Base-by-base conservation (phyloP, 2,113 vertebrate species). In the Pelvicachromis taeniatus region DNA sequence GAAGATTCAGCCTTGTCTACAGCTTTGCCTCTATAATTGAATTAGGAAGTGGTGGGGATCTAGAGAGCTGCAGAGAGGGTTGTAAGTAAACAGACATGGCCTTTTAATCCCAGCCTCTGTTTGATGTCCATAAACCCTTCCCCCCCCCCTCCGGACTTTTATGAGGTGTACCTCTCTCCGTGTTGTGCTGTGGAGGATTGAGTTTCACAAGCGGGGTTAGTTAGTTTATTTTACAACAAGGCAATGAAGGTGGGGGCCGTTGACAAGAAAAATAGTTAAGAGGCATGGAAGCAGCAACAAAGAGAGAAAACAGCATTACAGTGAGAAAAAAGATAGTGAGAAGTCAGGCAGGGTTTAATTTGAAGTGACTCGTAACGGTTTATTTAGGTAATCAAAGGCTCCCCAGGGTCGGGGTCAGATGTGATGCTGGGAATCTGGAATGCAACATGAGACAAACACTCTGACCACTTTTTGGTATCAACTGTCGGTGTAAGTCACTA, bases 21-120 rank as follows among this genome's bases (percentile, higher is more conserved):
- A 87, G 83, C 87, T 90, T 65, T 83, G 65, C 83, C 88, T 85
- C 79, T 59, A 52, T 95, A 94, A 95, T 95, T 95, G 88, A 95
- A 95, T 95, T 93, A 94, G 93, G 94, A 95, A 94, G 93, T 93
- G 90, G 93, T 87, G 87, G 89, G 91, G 91, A 91, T 90, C 86
- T 92, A 91, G 93, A 93, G 89, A 94, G 93, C 93, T 82, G 89
- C 89, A 94, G 92, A 94, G 89, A 93, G 94, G 90, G 80, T 89
- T 91, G 85, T 91, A 92, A 90, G 92, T 95, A 95, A 94, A 95
- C 94, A 95, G 88, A 93, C 92, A 78, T 90, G 91, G 91, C 87
- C 93, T 92, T 93, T 93, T 94, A 93, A 94, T 94, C 89, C 84
- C 63, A 6, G 77, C 55, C 84, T 79, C 83, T 80, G 87, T 95